Percentiles rank a stretch among this genome's conserved stretches.
Evolutionary conservation across 2,888 invertebrate genomes (phyloP).

Genomic region (Hipparchia sbordonii): DNA sequence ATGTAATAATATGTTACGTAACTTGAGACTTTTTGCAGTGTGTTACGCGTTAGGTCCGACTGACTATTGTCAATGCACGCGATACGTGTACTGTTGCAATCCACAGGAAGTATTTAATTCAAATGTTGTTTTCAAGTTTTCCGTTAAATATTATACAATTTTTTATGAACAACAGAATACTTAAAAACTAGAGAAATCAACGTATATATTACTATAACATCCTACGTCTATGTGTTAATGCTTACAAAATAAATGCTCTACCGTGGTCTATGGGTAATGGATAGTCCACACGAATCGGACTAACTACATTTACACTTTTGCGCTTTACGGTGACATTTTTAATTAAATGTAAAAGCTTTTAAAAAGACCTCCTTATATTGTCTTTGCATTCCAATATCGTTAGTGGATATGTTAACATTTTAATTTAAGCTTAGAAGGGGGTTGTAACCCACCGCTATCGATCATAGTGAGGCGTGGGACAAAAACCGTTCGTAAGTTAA

Average conservation of each 20-base stretch:
- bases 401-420: slow-evolving; percentile 12
- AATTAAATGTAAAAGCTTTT: slow-evolving; percentile 1
- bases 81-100: slow-evolving; percentile 24
- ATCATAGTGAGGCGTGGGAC: background rate
- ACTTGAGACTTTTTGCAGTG: too few relatives aligned
- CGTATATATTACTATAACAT: slow-evolving; percentile 82
- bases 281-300: slow-evolving; percentile 33
- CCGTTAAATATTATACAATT: slow-evolving; percentile 51
- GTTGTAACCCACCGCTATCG: background rate
- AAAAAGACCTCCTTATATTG: slow-evolving; percentile 12
- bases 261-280: slow-evolving; percentile 54
- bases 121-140: slow-evolving; percentile 39
- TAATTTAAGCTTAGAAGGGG: background rate
- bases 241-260: slow-evolving; percentile 80
- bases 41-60: background rate
- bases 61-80: background rate
- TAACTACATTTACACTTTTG: slow-evolving; percentile 30
- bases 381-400: slow-evolving; percentile 5
- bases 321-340: slow-evolving; percentile 12
- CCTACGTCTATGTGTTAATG: slow-evolving; percentile 74
- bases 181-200: slow-evolving; percentile 77
- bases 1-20: too few relatives aligned
- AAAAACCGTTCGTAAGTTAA: background rate
- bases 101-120: slow-evolving; percentile 42
- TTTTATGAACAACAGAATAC: slow-evolving; percentile 66